Conservation (phyloP, 53 echinoderm and acorn worm species). For the Holothuria leucospilota region DNA sequence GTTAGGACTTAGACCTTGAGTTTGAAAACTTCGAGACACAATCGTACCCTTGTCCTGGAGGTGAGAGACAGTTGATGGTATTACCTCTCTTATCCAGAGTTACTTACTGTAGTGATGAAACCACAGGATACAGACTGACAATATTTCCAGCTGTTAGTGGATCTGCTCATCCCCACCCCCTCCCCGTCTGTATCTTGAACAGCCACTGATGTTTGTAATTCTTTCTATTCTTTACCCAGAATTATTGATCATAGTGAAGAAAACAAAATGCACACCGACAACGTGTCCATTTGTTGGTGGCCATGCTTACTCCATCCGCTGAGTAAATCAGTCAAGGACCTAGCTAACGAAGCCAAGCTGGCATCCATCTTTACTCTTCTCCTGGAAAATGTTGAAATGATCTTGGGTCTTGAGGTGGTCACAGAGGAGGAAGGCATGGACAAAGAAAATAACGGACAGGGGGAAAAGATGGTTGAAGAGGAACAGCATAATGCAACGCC, state of each 20-base stretch:
- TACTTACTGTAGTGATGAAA: too few relatives aligned
- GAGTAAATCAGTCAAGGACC: slow-evolving; percentile 75
- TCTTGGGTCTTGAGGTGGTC: slow-evolving; percentile 17
- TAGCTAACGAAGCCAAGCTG: slow-evolving; percentile 74
- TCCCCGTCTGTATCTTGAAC: too few relatives aligned
- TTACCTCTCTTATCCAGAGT: too few relatives aligned
- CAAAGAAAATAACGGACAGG: background rate
- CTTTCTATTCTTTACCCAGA: slow-evolving; percentile 34
- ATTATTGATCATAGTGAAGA: slow-evolving; percentile 65
- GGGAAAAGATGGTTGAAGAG: background rate
- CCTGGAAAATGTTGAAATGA: slow-evolving; percentile 10
- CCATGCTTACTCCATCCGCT: slow-evolving; percentile 79
- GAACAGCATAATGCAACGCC: background rate
- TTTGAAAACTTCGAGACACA: too few relatives aligned
- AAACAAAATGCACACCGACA: slow-evolving; percentile 76
- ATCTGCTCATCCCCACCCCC: too few relatives aligned
- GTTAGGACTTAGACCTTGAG: too few relatives aligned
- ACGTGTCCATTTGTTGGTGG: slow-evolving; percentile 84
- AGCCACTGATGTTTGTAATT: too few relatives aligned
- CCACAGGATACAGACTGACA: too few relatives aligned
- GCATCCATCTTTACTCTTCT: slow-evolving; percentile 52
- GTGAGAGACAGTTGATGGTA: too few relatives aligned
- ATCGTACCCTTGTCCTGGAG: too few relatives aligned
- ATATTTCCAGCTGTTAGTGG: too few relatives aligned
- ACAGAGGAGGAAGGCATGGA: background rate